These are phyloP conservation scores for Calyptomena viridis DNA, from an alignment of 2,113 vertebrate species.

Conservation along the genomic window DNA sequence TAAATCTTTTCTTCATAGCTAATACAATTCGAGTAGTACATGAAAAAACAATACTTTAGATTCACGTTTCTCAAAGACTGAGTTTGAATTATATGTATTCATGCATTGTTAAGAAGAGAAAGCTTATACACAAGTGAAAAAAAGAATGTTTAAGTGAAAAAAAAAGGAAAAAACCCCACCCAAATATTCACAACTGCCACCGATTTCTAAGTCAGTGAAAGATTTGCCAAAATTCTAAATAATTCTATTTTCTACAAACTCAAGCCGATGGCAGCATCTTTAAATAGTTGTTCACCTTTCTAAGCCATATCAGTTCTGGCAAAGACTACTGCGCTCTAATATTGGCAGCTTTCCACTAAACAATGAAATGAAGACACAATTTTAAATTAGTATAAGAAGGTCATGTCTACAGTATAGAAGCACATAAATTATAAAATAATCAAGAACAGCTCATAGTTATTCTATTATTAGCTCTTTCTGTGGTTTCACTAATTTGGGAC, in stretches of 20 bases:
- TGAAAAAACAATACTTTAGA: not conserved
- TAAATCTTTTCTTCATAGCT: not conserved
- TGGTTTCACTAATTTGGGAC: not conserved
- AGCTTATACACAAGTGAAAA: not conserved
- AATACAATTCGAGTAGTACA: not conserved
- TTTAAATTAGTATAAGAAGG: not conserved
- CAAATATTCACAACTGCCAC: not conserved
- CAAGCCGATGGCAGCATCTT: not conserved
- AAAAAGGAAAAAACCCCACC: fast-evolving
- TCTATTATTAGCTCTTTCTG: not conserved
- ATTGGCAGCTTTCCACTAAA: not conserved
- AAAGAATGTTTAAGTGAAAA: not conserved
- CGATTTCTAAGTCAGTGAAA: not conserved
- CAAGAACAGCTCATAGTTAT: not conserved
- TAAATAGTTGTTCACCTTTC: not conserved
- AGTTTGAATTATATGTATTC: not conserved
- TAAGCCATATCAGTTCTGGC: not conserved
- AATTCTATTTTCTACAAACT: not conserved
- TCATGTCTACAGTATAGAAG: not conserved
- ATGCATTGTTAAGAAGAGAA: not conserved
- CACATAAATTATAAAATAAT: not conserved
- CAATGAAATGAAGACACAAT: not conserved
- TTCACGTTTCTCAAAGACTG: not conserved
- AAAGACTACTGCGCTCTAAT: not conserved
- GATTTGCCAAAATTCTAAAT: not conserved